phyloP scores from a whole-genome alignment of 2,797 vertebrate species.

The Luscinia megarhynchos region DNA sequence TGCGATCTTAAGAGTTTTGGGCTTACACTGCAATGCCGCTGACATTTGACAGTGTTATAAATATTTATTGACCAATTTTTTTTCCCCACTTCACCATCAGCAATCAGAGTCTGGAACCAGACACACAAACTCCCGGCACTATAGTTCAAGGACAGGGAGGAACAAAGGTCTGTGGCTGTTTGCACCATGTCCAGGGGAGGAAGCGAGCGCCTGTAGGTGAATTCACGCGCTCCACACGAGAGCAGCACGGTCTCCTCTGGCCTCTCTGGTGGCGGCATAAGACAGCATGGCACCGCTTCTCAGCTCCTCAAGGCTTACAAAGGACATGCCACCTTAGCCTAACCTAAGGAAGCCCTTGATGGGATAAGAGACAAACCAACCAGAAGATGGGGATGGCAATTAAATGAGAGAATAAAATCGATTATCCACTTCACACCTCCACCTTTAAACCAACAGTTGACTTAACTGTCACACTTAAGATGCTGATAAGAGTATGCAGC shows the following conservation, averaged over 20 bases:
- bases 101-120: neutral
- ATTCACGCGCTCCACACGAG: accelerated
- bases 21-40: neutral
- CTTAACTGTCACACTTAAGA: neutral
- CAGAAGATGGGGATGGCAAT: neutral
- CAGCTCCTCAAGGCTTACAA: neutral
- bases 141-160: neutral
- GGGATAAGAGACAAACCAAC: neutral
- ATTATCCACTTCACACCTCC: neutral
- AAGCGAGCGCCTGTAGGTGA: neutral
- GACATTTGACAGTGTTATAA: neutral
- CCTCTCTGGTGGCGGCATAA: no score
- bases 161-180: neutral
- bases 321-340: neutral
- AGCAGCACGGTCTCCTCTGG: neutral
- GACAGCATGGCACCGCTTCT: neutral
- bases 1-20: neutral
- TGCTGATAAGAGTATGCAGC: neutral
- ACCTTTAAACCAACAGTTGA: neutral
- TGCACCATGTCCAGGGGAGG: neutral
- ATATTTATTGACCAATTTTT: neutral
- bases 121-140: neutral
- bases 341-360: neutral
- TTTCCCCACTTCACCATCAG: neutral
- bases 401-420: neutral